A percentile compares a stretch with the other conserved stretches of the same genome.
Evolutionary conservation across 2,113 vertebrate species (phyloP).

Genomic region (Callipepla californica): DNA sequence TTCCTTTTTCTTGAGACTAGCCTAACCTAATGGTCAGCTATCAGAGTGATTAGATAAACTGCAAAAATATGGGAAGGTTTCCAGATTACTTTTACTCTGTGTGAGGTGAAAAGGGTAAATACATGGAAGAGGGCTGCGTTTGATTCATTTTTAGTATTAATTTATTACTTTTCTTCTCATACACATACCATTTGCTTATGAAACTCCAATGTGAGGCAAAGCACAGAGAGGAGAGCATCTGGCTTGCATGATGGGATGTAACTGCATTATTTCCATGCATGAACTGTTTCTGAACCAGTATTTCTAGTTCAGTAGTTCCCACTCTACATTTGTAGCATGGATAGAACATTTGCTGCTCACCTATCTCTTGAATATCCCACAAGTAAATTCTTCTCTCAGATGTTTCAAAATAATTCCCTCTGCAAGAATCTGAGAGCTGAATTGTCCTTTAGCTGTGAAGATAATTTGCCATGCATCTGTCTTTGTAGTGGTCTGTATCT

Average conservation of each 20-base stretch:
- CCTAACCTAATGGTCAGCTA: background rate
- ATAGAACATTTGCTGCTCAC: background rate
- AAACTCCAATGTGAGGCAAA: constrained; percentile 1
- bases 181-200: constrained; percentile 8
- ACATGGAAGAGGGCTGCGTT: background rate
- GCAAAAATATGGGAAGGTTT: background rate
- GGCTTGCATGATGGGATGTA: constrained; percentile 64
- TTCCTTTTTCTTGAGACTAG: constrained; percentile 20
- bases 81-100: background rate
- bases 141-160: constrained; percentile 10
- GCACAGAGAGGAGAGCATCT: constrained; percentile 48
- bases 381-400: background rate
- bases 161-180: constrained; percentile 23
- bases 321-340: constrained; percentile 8
- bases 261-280: constrained; percentile 65
- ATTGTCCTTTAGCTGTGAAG: background rate
- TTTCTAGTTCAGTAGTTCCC: constrained; percentile 65
- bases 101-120: background rate
- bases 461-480: background rate
- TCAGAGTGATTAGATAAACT: background rate
- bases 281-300: constrained; percentile 34
- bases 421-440: background rate
- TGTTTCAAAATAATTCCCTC: background rate
- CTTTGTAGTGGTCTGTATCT: background rate
- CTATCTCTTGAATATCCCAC: background rate